Conservation (phyloP, 2,113 vertebrate species). For the Lipophrys pholis region DNA sequence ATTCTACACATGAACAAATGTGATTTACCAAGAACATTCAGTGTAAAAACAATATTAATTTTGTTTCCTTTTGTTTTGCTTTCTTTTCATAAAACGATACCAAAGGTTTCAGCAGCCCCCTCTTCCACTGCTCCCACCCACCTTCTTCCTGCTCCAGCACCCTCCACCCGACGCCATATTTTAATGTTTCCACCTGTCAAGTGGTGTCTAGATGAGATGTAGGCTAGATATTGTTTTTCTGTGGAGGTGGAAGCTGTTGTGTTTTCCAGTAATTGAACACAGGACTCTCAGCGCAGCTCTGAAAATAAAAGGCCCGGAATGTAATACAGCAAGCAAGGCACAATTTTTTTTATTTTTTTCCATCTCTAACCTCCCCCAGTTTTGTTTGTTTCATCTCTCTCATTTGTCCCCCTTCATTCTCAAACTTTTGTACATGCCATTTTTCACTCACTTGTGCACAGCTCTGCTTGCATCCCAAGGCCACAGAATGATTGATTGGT, state of each 20-base stretch:
- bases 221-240: conserved; percentile 76
- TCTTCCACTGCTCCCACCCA: background rate
- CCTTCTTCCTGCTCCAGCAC: conserved; percentile 8
- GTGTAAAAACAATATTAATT: conserved; percentile 9
- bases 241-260: conserved; percentile 59
- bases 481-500: conserved; percentile 40
- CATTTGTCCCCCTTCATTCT: conserved; percentile 27
- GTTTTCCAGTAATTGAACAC: conserved; percentile 85
- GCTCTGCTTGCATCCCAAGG: background rate
- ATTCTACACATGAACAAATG: conserved; percentile 5
- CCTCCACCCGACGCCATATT: conserved; percentile 41
- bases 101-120: conserved; percentile 46
- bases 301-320: conserved; percentile 72
- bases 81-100: conserved; percentile 1
- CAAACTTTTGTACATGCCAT: conserved; percentile 10
- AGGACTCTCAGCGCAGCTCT: conserved; percentile 68
- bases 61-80: conserved; percentile 1
- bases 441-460: conserved; percentile 2
- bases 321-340: conserved; percentile 66
- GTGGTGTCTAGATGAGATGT: conserved; percentile 68
- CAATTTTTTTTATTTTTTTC: conserved; percentile 54
- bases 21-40: background rate
- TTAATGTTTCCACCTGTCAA: conserved; percentile 71
- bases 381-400: conserved; percentile 46
- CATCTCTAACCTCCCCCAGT: conserved; percentile 6